Base-by-base conservation (phyloP, 2,797 vertebrate genomes). In the Hydrocynus forskahlii region DNA sequence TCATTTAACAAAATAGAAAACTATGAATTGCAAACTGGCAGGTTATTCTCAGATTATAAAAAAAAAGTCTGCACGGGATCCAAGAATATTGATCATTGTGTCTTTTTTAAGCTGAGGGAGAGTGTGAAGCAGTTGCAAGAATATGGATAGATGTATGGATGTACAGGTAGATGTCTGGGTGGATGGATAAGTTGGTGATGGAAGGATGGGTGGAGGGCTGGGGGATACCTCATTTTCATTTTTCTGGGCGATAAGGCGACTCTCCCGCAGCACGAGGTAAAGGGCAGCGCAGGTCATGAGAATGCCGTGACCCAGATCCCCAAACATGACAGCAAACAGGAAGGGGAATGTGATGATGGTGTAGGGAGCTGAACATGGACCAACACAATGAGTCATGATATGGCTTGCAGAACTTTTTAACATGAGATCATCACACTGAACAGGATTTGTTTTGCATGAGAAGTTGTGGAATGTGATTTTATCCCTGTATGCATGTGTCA, bases 281-380 rank as follows among this genome's bases (percentile, higher is more conserved):
- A 98, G 91, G 66, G 96, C 98, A 48, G 96, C 96, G 57, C 96
- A 94, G 40, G 97, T 97, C 96, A 99, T 97, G 88, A 99, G 93
- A 81, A 92, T 80, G 48, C 98, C 98, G 0, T 99, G 98, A 84
- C 98, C 98, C 84, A 98, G 89, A 89, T 99, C 98, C 2, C 98
- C 98, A 84, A 99, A 99, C 98, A 99, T 99, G 86, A 99, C 97
- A 48, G 98, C 98, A 80, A 99, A 99, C 7, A 99, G 94, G 92
- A 99, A 99, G 0, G 98, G 98, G 91, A 99, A 99, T 78, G 98
- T 99, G 90, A 99, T 98, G 90, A 99, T 97, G 25, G 97, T 99
- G 76, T 98, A 99, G 0, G 97, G 98, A 16, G 98, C 98, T 99
- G 90, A 54, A 86, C 88, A 86, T 75, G 83, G 88, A 86, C 21